Base-by-base conservation (phyloP, 2,888 invertebrate species). In the Oscheius sp. region DNA sequence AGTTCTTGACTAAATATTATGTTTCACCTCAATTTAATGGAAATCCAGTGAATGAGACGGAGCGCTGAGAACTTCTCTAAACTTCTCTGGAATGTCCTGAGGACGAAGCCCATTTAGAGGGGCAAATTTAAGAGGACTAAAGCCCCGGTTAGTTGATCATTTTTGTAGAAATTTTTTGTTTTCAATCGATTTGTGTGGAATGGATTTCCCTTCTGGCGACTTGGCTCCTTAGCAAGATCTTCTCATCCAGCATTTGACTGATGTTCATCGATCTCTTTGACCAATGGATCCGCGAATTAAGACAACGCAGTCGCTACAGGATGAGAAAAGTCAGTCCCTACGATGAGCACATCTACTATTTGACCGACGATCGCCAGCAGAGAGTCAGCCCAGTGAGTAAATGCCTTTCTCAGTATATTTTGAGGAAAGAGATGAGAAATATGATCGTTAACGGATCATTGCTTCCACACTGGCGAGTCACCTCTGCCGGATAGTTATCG, bases 311-410 rank as follows among this genome's bases (percentile, higher is more conserved):
- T 53, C 53, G 67, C 12, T 61, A 67, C 63, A 70, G 69, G 37
- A 37, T 76, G 63, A 68, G 69, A 23, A 63, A 61, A 37, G 67
- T 74, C 61, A 75, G 76, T 6, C 25, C 76, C 10, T 72, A 71
- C 20, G 78, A 77, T 25, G 79, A 79, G 57, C 70, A 76, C 42
- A 75, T 79, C 74, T 79, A 77, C 67, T 79, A 71, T 57, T 65
- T 79, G 34, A 48, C 48, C 8, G 79, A 79, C 42, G 72, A 70
- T 61, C 71, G 79, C 15, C 67, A 64, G 17, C 68, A 68, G 39
- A 27, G 61, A 10, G 10, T 10, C 12, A n/a, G 20, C 17, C 12
- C n/a, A 53, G 8, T 12, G 25, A 33, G 31, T 48, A 37, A 34
- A 17, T 8, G 20, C 15, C 17, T 23, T 15, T 71, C 67, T 29